Conservation (phyloP, 2,113 vertebrate species). For the Rhynchopsitta pachyrhyncha region DNA sequence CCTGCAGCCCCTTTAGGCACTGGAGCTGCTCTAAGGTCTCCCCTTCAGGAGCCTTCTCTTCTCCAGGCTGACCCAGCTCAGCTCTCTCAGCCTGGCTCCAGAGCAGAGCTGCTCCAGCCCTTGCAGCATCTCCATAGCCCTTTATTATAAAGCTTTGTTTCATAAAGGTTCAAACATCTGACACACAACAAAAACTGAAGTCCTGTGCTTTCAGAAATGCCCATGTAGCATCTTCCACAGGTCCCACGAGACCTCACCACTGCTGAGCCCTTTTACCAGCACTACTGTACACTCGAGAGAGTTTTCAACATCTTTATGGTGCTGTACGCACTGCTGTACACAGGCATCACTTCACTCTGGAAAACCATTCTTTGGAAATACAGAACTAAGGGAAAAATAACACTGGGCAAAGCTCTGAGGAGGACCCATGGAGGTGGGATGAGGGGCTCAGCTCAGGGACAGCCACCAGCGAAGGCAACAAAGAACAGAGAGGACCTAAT, state of each 20-base stretch:
- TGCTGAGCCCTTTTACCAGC: neutral
- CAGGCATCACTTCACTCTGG: neutral
- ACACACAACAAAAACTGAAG: neutral
- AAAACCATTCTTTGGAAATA: neutral
- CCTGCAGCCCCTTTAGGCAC: no score
- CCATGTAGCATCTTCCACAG: neutral
- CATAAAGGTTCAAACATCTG: neutral
- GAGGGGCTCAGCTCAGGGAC: neutral
- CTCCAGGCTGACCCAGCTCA: neutral
- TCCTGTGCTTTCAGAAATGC: neutral
- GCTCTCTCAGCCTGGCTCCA: neutral
- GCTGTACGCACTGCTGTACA: accelerated
- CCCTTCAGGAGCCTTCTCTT: neutral
- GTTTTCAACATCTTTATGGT: neutral
- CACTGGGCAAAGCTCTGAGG: neutral
- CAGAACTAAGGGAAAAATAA: neutral
- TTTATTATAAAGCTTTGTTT: neutral
- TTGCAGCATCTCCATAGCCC: neutral
- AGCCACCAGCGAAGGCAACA: neutral
- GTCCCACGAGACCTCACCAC: neutral
- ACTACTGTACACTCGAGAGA: no score
- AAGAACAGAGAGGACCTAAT: neutral
- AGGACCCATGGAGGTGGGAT: neutral
- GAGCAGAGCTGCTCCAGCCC: neutral
- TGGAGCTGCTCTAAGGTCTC: no score